Evolutionary conservation across 2,888 invertebrate species (phyloP).

Genomic region (Stegophylla sp.): DNA sequence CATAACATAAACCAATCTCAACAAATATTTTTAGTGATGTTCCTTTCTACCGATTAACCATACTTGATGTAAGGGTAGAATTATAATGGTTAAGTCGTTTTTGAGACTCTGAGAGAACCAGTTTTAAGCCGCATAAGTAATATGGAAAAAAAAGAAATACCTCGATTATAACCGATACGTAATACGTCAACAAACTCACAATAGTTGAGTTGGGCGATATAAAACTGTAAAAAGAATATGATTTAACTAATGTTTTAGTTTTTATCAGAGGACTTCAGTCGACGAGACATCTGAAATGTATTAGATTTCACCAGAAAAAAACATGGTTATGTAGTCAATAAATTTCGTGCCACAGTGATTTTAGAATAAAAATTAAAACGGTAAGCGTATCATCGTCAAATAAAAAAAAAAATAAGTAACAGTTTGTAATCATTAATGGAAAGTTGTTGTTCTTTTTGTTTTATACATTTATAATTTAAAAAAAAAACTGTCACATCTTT

Average conservation of each 20-base stretch:
- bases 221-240: neutral
- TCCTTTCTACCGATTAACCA: neutral
- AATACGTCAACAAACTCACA: neutral
- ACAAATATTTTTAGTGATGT: neutral
- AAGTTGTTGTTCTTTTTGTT: slow-evolving; percentile 4
- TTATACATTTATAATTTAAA: neutral
- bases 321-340: neutral
- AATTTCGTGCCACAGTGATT: neutral
- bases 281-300: neutral
- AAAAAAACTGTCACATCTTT: neutral
- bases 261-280: neutral
- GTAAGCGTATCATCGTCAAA: neutral
- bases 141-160: too few relatives aligned
- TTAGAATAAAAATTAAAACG: neutral
- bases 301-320: slow-evolving; percentile 4
- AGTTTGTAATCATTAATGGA: neutral
- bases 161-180: neutral
- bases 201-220: neutral
- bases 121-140: neutral
- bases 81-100: neutral
- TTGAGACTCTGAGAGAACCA: neutral
- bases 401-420: neutral
- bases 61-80: neutral
- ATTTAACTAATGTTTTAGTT: neutral
- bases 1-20: neutral